Base-by-base conservation (phyloP, 2,113 vertebrate species). In the Callipepla squamata region DNA sequence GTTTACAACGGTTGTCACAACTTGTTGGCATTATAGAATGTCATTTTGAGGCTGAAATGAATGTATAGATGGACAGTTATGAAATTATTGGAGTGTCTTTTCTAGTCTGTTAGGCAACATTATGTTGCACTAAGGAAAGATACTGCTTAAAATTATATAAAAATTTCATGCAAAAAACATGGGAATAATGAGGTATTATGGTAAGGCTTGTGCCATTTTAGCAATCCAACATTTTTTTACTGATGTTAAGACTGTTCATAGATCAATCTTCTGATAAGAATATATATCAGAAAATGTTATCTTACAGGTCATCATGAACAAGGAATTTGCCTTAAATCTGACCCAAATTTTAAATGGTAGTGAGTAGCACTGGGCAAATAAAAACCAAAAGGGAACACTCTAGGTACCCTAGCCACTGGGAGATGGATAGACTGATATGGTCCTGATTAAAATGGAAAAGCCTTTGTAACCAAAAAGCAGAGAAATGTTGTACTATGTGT, bases 321-420 rank as follows among this genome's bases (percentile, higher is more conserved):
- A 40, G 25, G 36, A 63, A 63, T 40, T 63, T 28, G 25, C 28
- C 23, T 38, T 63, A 40, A 63, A 63, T 16, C 23, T 40, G 36
- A 63, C 28, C 6, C 18, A 89, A 19, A 70, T 50, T 13, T 48
- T 13, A 80, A 84, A 87, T 67, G 1, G 10, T 2, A 67, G 8
- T 23, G 13, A 59, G n/a, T 36, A 73, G 11, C 6, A 72, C 5
- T 21, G 2, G 15, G 2, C 16, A 80, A 80, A 83, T 66, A 40
- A 94, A 70, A 58, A 1, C 11, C 5, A 3, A 1, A 44, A 36
- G 19, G 3, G 3, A 4, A 5, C 4, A 36, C 3, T 2, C 9
- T 77, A n/a, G 68, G 36, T 53, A 14, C 7, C 16, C 40, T 70
- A 80, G 55, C 25, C 50, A 28, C 21, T 45, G 40, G 61, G 25